Conservation (phyloP, 2,888 invertebrate genomes). For the Sinelater perroti region DNA sequence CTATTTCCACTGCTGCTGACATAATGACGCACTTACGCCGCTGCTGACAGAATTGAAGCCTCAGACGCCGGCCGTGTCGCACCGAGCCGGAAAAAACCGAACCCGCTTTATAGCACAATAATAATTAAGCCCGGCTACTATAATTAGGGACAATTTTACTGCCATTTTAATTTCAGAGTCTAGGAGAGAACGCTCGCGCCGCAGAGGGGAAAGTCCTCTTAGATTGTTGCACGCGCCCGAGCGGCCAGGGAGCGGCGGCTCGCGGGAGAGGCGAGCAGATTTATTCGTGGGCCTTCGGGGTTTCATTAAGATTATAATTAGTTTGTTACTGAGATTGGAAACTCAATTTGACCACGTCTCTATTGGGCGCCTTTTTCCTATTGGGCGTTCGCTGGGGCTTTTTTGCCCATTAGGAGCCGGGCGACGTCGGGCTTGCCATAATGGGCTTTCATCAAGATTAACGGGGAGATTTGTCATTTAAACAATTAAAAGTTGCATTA, state of each 20-base stretch:
- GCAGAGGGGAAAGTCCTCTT: constrained; percentile 21
- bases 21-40: no score
- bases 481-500: no score
- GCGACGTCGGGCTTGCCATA: no score
- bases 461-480: not conserved
- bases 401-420: not conserved
- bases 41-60: no score
- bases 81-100: constrained; percentile 22
- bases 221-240: constrained; percentile 13
- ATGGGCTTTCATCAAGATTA: no score
- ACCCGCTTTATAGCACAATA: constrained; percentile 28
- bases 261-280: no score
- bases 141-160: constrained; percentile 33
- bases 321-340: constrained; percentile 8
- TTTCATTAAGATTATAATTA: constrained; percentile 4
- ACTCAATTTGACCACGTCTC: not conserved
- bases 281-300: not conserved
- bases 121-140: constrained; percentile 29
- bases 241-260: not conserved
- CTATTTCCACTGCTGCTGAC: no score
- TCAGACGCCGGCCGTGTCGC: no score
- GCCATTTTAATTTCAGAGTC: constrained; percentile 30
- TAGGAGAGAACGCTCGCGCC: constrained; percentile 25
- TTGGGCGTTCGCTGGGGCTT: not conserved
- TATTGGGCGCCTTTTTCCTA: not conserved